Evolutionary conservation across 1,140 invertebrate genomes (phyloP).

Genomic region (Dryas iulia): DNA sequence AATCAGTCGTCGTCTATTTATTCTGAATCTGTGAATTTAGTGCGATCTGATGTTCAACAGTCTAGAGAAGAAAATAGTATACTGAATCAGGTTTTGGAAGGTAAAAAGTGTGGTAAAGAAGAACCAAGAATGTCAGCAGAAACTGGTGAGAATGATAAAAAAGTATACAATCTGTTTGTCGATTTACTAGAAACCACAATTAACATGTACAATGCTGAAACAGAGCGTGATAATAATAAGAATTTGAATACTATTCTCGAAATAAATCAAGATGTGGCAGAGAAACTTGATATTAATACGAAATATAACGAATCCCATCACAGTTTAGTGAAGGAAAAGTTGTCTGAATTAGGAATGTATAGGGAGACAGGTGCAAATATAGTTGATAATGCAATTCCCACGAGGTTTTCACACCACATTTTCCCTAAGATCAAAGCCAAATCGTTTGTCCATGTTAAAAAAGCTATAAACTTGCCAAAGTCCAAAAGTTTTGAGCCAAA

Average conservation of each 20-base stretch:
- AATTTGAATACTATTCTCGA: constrained; percentile 32
- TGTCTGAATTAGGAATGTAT: neutral
- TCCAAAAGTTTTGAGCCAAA: constrained; percentile 21
- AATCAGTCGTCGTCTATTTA: constrained; percentile 43
- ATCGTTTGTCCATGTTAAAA: constrained; percentile 31
- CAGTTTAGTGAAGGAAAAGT: neutral
- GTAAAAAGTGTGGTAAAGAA: constrained; percentile 20
- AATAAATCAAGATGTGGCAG: constrained; percentile 44
- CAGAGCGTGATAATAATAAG: constrained; percentile 7
- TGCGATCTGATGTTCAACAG: neutral
- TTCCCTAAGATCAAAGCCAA: constrained; percentile 23
- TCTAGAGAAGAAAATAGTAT: constrained; percentile 24
- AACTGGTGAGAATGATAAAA: constrained; percentile 34
- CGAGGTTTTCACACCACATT: neutral
- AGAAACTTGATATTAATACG: constrained; percentile 37
- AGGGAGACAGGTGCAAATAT: neutral
- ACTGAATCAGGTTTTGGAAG: constrained; percentile 24
- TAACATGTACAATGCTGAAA: constrained; percentile 41
- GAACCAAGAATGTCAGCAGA: constrained; percentile 42
- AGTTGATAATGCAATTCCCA: neutral
- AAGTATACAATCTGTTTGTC: constrained; percentile 51
- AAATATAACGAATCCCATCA: neutral
- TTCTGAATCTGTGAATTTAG: constrained; percentile 28
- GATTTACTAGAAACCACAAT: constrained; percentile 56
- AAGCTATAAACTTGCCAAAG: constrained; percentile 12